These are phyloP conservation scores for Marisa cornuarietis DNA, from an alignment of 1,140 invertebrate species.

Conservation along the genomic window DNA sequence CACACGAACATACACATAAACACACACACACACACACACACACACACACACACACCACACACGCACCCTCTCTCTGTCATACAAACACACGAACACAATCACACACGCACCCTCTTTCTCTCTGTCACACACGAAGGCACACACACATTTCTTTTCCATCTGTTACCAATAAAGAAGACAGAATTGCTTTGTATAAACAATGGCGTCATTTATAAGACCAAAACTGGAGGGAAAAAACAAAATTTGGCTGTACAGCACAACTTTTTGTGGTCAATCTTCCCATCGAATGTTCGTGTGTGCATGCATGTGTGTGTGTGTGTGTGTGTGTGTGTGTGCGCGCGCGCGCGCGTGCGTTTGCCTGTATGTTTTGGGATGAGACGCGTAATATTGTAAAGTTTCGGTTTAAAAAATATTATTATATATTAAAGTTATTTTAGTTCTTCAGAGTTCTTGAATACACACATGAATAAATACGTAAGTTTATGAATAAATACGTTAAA, in stretches of 20 bases:
- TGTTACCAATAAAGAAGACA: not conserved
- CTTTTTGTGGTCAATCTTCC: not conserved
- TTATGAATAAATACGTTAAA: no score
- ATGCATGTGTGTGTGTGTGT: slow-evolving; percentile 1
- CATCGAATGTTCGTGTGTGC: not conserved
- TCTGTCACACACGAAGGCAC: no score
- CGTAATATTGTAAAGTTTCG: no score
- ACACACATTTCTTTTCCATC: not conserved
- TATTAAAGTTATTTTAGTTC: no score
- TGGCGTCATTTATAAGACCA: not conserved
- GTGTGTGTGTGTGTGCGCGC: not conserved
- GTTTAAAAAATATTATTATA: no score
- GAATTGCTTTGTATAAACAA: not conserved
- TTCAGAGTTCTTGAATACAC: no score
- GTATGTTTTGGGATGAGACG: not conserved
- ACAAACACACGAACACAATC: not conserved
- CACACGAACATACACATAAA: no score
- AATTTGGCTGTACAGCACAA: not conserved
- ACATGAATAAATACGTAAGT: no score
- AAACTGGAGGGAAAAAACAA: not conserved
- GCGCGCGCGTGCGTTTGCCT: no score
- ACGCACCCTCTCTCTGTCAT: no score
- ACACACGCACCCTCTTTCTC: not conserved
- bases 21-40: not conserved
- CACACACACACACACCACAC: not conserved